Base-by-base conservation (phyloP, 1,140 invertebrate species). In the Ephestia elutella region DNA sequence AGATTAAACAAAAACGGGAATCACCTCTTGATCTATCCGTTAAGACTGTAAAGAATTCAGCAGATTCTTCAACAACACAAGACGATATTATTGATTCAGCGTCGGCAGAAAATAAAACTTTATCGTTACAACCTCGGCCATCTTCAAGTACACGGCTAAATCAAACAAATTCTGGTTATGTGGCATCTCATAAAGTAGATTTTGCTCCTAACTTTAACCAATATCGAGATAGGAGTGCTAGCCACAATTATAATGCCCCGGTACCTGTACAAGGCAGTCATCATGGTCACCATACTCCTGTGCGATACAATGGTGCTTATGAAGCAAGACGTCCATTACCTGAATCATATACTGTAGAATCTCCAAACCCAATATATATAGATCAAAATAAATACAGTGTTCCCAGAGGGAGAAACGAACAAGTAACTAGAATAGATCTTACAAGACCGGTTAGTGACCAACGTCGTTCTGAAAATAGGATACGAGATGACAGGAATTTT, bases 21-120 rank as follows among this genome's bases (percentile, higher is more conserved):
- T 95, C 94, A 0, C 95, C 95, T 0, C 77, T 96, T 49, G 95
- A 96, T 82, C 87, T 96, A 11, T 96, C 95, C 0, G 94, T 96
- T 32, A 96, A 96, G 76, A 96, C 95, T 0, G 93, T 96, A 0
- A 93, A 95, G 70, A 95, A 95, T 35, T 93, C 94, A 0, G 95
- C 95, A 0, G 95, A 96, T 80, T 96, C 95, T 0, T 96, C 95
- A 0, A 96, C 95, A 0, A 93, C 93, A 0, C 91, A 93, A 71
- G 93, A 95, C 69, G 93, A 94, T 54, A 71, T 83, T 3, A 90
- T 92, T 54, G 85, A 85, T 74, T 77, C 78, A 59, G 81, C 64
- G 11, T 86, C 80, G 15, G 72, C 72, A 38, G 84, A 86, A 63
- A 89, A 63, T 78, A 89, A 83, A 81, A 75, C 62, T 58, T 65